Conservation (phyloP, 2,113 vertebrate genomes). For the Catharus bicknelli region DNA sequence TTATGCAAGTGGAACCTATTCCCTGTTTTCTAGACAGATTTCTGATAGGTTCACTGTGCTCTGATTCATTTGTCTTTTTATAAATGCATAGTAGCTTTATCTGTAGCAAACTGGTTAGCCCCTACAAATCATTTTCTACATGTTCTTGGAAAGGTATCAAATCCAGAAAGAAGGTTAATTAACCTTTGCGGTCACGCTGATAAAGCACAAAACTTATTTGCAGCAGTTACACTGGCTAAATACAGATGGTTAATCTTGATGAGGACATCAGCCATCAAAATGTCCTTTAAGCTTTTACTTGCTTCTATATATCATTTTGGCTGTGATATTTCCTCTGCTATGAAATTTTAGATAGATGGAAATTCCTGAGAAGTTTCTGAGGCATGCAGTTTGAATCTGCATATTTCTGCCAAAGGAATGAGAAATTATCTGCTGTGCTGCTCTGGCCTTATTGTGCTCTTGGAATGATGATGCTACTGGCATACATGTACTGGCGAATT, state of each 20-base stretch:
- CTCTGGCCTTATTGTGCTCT: neutral
- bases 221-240: neutral
- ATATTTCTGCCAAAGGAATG: neutral
- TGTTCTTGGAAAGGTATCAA: constrained; percentile 19
- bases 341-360: neutral
- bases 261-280: neutral
- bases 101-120: neutral
- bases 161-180: constrained; percentile 19
- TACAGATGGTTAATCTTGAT: constrained; percentile 8
- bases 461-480: neutral
- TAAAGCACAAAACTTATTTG: constrained; percentile 42
- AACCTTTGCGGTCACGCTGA: neutral
- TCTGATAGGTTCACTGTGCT: neutral
- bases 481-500: neutral
- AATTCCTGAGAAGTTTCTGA: neutral
- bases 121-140: constrained; percentile 16
- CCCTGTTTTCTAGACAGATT: neutral
- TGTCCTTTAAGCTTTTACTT: neutral
- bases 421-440: neutral
- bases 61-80: neutral
- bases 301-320: neutral
- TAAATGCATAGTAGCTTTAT: neutral
- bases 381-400: neutral
- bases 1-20: neutral
- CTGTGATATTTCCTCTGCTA: neutral